Evolutionary conservation across 2,797 vertebrate species (phyloP), one percentile per base, ranked within the genome.

Genomic region (Gouania willdenowi): DNA sequence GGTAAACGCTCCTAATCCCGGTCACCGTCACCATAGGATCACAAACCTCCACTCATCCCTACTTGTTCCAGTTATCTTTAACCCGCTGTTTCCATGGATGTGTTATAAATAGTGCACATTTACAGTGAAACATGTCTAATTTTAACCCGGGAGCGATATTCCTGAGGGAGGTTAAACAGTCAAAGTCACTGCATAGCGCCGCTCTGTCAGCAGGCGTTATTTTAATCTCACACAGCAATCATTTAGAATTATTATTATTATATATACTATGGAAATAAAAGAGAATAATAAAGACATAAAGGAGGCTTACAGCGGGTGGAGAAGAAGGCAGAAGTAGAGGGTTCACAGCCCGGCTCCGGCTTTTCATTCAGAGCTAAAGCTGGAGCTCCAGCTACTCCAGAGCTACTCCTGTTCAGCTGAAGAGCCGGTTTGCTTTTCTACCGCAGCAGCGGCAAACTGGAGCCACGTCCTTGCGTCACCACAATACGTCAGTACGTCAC

Each of bases 61-160:
- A n/a, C n/a, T n/a, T n/a, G n/a, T n/a, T n/a, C n/a, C n/a, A n/a
- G n/a, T n/a, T n/a, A n/a, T n/a, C n/a, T n/a, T n/a, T n/a, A n/a
- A n/a, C n/a, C n/a, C n/a, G n/a, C n/a, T n/a, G n/a, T n/a, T n/a
- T n/a, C n/a, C n/a, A n/a, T n/a, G n/a, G n/a, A n/a, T n/a, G n/a
- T n/a, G n/a, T 59, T 66, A 74, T 61, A 57, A 43, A 68, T 33
- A 49, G 61, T 0, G 4, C 50, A 66, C 33, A 65, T 71, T 53
- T 54, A 53, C 46, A 49, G 58, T 53, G 62, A 63, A 43, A 80
- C 55, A 34, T n/a, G 2, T 76, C 77, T 82, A 82, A 76, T 62
- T 77, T 69, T 81, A 86, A 66, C 65, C 44, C 25, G 1, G 27
- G 19, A 8, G 64, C 19, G 72, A 63, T 79, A 70, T 77, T 73